phyloP scores from a whole-genome alignment of 2,888 invertebrate genomes.

The Heliconius ethilla region DNA sequence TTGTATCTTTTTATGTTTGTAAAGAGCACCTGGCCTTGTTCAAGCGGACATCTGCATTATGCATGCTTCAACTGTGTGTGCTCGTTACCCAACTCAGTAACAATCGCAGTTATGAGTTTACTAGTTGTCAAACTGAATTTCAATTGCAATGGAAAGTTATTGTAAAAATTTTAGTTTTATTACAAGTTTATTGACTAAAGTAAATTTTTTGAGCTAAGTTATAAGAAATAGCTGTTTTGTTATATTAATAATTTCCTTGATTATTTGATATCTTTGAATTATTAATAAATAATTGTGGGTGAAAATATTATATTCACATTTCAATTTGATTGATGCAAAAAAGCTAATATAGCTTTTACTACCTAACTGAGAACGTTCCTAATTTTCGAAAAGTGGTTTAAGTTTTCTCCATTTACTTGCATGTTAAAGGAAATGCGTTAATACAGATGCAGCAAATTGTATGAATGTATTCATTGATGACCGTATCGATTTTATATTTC shows the following conservation, averaged over 20 bases:
- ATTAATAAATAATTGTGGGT: too few relatives aligned
- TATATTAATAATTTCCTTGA: too few relatives aligned
- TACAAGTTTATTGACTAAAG: neutral
- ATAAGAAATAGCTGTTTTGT: too few relatives aligned
- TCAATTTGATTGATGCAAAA: too few relatives aligned
- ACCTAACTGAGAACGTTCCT: neutral
- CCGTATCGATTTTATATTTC: neutral
- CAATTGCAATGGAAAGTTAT: neutral
- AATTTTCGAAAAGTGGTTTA: neutral
- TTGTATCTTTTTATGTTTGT: conserved; percentile 6
- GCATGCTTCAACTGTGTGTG: conserved; percentile 9
- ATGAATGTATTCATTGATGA: neutral
- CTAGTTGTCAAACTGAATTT: conserved; percentile 11
- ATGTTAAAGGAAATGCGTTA: neutral
- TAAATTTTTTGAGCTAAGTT: neutral
- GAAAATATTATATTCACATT: too few relatives aligned
- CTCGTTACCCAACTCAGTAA: conserved; percentile 26
- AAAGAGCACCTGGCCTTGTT: neutral
- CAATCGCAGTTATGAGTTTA: conserved; percentile 17
- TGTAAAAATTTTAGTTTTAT: conserved; percentile 2
- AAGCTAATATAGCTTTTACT: too few relatives aligned
- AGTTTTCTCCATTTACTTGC: too few relatives aligned
- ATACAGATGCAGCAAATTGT: neutral
- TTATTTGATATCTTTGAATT: too few relatives aligned
- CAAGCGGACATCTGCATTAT: conserved; percentile 24